Percentiles rank a stretch among this genome's conserved stretches.
phyloP scores from a whole-genome alignment of 1,140 invertebrate species.

The Brevipalpus yothersi region DNA sequence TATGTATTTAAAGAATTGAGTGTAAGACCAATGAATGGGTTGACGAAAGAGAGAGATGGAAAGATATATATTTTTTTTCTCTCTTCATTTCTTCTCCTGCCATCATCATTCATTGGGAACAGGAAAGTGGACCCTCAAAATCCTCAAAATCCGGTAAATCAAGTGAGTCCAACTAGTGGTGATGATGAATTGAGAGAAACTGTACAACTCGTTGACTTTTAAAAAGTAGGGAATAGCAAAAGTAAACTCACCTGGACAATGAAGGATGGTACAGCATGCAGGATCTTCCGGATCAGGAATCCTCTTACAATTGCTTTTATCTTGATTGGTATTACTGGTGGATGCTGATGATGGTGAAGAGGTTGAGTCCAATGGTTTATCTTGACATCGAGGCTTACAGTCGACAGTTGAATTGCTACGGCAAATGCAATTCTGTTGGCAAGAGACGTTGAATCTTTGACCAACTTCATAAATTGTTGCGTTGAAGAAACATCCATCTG shows the following conservation, averaged over 20 bases:
- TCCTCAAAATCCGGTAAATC: too few relatives aligned
- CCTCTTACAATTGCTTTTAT: neutral
- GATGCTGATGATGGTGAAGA: neutral
- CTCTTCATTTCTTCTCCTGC: too few relatives aligned
- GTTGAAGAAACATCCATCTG: neutral
- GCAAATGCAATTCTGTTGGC: neutral
- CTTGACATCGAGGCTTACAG: neutral
- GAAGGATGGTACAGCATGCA: neutral
- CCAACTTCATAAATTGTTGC: neutral
- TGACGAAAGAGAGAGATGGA: too few relatives aligned
- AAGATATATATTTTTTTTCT: too few relatives aligned
- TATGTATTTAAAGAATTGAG: too few relatives aligned
- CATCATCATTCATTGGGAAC: too few relatives aligned
- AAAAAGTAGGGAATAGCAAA: too few relatives aligned
- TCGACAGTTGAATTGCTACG: neutral
- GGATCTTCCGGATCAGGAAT: neutral
- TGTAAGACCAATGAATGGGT: too few relatives aligned
- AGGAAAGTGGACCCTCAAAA: too few relatives aligned
- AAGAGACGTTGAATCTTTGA: neutral
- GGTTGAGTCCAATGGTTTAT: neutral
- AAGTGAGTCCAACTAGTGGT: too few relatives aligned
- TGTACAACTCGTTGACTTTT: too few relatives aligned
- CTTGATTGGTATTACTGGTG: neutral
- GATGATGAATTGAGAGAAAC: too few relatives aligned
- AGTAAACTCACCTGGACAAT: neutral